These are phyloP conservation scores for Regulus satrapa DNA, from an alignment of 2,113 vertebrate genomes.

Conservation along the genomic window DNA sequence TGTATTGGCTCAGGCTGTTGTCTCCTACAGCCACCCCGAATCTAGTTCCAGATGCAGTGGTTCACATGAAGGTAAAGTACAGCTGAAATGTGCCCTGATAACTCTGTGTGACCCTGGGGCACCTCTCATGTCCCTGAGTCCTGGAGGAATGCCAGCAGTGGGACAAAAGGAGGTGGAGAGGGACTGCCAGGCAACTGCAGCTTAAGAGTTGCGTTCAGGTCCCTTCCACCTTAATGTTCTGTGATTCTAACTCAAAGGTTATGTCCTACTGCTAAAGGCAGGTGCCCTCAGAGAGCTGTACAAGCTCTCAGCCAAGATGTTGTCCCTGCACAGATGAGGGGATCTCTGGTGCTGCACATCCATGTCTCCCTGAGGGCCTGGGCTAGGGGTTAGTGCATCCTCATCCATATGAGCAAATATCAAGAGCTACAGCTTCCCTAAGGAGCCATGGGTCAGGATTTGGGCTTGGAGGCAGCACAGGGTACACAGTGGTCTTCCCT, in stretches of 20 bases:
- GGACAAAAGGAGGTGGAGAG: background rate
- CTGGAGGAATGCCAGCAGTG: background rate
- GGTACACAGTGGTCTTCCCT: background rate
- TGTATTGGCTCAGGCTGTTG: background rate
- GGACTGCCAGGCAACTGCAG: rapidly evolving
- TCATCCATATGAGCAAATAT: rapidly evolving
- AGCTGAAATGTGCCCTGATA: background rate
- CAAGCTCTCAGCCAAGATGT: background rate
- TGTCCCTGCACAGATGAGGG: rapidly evolving
- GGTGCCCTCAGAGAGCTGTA: background rate
- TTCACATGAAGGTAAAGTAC: background rate
- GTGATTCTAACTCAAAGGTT: background rate
- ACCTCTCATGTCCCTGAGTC: background rate
- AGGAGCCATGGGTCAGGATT: background rate
- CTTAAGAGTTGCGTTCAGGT: background rate
- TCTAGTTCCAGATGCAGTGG: background rate
- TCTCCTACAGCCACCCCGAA: background rate
- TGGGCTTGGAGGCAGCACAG: background rate
- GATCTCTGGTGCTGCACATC: background rate
- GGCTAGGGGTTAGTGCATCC: background rate
- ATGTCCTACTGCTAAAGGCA: background rate
- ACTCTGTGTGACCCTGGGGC: background rate
- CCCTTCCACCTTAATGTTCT: background rate
- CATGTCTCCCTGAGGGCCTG: rapidly evolving
- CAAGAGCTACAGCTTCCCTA: background rate